Percentiles rank a stretch among this genome's conserved stretches.
phyloP scores from a whole-genome alignment of 2,888 invertebrate species.

The Ophioninae sp. region DNA sequence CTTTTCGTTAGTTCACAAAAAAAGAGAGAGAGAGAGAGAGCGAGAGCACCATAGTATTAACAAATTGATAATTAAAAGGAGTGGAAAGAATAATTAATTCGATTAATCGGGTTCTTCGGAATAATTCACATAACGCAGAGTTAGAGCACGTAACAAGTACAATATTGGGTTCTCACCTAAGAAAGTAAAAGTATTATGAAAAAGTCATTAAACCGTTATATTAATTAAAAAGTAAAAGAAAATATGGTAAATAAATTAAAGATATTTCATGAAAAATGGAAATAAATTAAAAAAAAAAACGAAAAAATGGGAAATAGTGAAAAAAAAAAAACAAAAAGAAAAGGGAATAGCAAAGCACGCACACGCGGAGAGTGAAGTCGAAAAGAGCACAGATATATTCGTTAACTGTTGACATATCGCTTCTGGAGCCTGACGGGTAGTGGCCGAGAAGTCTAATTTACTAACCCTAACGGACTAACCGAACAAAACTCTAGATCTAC shows the following conservation, averaged over 20 bases:
- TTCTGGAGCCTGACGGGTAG: constrained; percentile 74
- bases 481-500: constrained; percentile 89
- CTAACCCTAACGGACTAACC: constrained; percentile 84
- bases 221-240: too few species aligned
- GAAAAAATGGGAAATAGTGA: constrained; percentile 34
- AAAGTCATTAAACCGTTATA: too few species aligned
- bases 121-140: constrained; percentile 4
- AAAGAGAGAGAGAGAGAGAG: too few species aligned
- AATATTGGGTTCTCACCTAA: constrained; percentile 70
- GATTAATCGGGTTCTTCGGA: constrained; percentile 45
- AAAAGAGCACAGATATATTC: constrained; percentile 49
- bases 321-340: constrained; percentile 20
- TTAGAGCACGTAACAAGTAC: constrained; percentile 58
- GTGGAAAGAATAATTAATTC: constrained; percentile 35
- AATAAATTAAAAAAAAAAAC: constrained; percentile 1
- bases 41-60: constrained; percentile 13
- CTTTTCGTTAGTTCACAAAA: background rate
- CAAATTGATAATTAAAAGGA: constrained; percentile 7
- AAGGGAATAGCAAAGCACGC: constrained; percentile 24
- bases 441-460: constrained; percentile 77
- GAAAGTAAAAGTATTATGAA: background rate
- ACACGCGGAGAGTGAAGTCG: constrained; percentile 35
- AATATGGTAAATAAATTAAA: background rate
- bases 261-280: constrained; percentile 14
- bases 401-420: constrained; percentile 64